Percentiles rank a stretch among this genome's conserved stretches.
These are phyloP conservation scores for Melanerpes formicivorus DNA, from an alignment of 2,113 vertebrate genomes.

Conservation along the genomic window DNA sequence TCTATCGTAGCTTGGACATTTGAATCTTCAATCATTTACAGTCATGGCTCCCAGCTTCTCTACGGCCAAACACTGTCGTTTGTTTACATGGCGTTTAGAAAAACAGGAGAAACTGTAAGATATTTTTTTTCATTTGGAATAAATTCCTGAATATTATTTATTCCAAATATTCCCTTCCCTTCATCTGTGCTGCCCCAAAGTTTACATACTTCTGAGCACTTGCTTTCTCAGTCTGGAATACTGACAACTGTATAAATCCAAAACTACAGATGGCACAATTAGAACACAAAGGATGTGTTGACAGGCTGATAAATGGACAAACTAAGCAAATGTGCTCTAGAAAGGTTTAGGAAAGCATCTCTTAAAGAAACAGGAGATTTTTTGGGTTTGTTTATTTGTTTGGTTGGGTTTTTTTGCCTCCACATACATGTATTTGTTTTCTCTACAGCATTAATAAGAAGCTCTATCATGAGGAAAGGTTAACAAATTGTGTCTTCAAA, in stretches of 20 bases:
- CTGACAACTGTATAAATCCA: neutral
- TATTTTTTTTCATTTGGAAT: neutral
- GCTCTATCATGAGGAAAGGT: neutral
- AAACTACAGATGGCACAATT: slow-evolving; percentile 19
- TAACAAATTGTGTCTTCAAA: neutral
- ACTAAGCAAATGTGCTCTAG: neutral
- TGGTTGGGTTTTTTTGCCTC: neutral
- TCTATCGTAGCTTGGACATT: neutral
- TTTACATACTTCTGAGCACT: neutral
- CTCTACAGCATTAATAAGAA: neutral
- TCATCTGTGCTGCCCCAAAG: neutral
- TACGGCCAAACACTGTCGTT: neutral
- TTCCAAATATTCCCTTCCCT: neutral
- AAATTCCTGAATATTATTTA: neutral
- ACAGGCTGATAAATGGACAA: slow-evolving; percentile 15
- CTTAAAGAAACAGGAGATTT: neutral
- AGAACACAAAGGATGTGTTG: neutral
- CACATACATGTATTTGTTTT: neutral
- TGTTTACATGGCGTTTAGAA: neutral
- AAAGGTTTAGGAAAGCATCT: neutral
- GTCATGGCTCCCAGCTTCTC: neutral
- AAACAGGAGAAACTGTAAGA: neutral
- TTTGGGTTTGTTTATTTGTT: neutral
- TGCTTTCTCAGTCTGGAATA: neutral
- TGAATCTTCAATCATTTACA: neutral